Conservation (phyloP, 1,140 invertebrate species). For the Caenorhabditis remanei region DNA sequence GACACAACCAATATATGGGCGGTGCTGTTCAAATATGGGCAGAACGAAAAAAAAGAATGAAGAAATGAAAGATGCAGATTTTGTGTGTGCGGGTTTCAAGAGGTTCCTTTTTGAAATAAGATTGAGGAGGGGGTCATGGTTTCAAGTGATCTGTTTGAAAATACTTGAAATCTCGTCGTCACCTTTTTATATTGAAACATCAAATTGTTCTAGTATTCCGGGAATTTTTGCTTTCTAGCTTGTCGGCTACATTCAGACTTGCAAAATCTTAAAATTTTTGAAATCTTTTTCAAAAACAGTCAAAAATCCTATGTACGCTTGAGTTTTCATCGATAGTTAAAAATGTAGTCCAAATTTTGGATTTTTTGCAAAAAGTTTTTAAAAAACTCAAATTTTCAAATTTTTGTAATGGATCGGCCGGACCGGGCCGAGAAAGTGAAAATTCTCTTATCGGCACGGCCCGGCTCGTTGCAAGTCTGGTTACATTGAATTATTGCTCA, state of each 20-base stretch:
- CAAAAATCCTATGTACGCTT: too few relatives aligned
- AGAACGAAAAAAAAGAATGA: neutral
- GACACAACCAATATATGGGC: neutral
- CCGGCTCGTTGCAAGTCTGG: too few relatives aligned
- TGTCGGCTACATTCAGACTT: too few relatives aligned
- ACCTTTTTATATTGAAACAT: neutral
- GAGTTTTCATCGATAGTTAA: too few relatives aligned
- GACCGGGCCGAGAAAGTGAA: too few relatives aligned
- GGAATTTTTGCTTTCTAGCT: neutral
- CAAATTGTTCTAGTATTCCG: neutral
- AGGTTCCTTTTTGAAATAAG: conserved; percentile 53
- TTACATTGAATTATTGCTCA: neutral
- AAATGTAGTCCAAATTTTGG: too few relatives aligned
- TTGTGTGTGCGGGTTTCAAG: neutral
- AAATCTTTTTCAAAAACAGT: too few relatives aligned
- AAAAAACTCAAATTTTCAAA: too few relatives aligned
- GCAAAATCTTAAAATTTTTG: too few relatives aligned
- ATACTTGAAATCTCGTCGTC: conserved; percentile 36
- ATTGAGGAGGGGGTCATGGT: conserved; percentile 10
- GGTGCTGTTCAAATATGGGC: conserved; percentile 13
- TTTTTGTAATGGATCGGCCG: too few relatives aligned
- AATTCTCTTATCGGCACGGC: too few relatives aligned
- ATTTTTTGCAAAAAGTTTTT: too few relatives aligned
- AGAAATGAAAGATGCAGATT: conserved; percentile 6
- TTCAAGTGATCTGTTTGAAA: conserved; percentile 53